phyloP scores from a whole-genome alignment of 2,797 vertebrate species.

The Schizopygopsis malacanthus region DNA sequence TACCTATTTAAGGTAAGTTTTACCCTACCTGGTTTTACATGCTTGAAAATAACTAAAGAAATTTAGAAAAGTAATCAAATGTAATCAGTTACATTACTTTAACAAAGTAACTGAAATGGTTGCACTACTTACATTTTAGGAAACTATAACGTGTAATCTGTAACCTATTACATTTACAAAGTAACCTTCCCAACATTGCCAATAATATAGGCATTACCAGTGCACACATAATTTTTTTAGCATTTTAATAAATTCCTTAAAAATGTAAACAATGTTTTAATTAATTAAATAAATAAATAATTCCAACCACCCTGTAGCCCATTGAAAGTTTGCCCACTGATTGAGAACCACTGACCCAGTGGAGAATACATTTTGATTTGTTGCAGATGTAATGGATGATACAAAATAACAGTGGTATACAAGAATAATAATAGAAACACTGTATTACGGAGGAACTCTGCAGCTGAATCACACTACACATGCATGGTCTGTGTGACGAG shows the following conservation, averaged over 20 bases:
- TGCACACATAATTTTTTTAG: too few relatives aligned
- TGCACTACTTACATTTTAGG: too few relatives aligned
- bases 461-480: neutral
- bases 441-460: neutral
- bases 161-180: neutral
- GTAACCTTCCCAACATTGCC: neutral
- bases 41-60: neutral
- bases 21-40: neutral
- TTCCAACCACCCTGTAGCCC: neutral
- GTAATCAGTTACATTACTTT: neutral
- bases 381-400: neutral
- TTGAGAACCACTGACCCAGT: too few relatives aligned
- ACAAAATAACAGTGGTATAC: neutral
- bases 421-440: constrained; percentile 13
- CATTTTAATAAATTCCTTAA: too few relatives aligned
- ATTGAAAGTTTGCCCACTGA: neutral
- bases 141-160: too few relatives aligned
- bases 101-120: too few relatives aligned
- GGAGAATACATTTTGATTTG: neutral
- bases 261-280: neutral
- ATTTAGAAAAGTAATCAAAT: neutral
- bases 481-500: neutral
- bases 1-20: too few relatives aligned
- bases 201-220: too few relatives aligned
- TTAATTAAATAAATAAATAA: neutral